Percentiles rank a stretch among this genome's conserved stretches.
These are phyloP conservation scores for Palythoa caribaeorum DNA, from an alignment of 92 coral and sea anemone species.

Conservation along the genomic window DNA sequence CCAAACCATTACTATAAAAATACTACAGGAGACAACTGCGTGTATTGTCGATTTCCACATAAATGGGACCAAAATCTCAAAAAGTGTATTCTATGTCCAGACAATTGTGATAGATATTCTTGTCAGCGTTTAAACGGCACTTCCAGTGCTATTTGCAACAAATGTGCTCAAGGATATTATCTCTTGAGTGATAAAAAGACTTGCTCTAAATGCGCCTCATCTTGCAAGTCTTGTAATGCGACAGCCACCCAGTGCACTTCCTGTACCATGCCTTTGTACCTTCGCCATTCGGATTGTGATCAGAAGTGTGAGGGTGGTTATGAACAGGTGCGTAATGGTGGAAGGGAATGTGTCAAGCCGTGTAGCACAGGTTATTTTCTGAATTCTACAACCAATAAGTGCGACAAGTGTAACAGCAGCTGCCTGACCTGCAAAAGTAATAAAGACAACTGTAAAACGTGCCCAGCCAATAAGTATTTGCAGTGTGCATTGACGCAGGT, in stretches of 20 bases:
- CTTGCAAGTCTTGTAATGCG: constrained; percentile 65
- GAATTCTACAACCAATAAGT: constrained; percentile 47
- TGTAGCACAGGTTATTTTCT: constrained; percentile 65
- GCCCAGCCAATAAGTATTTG: neutral
- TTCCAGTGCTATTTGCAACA: constrained; percentile 1
- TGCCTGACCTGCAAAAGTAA: constrained; percentile 71
- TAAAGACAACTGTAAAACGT: constrained; percentile 46
- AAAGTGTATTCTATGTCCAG: constrained; percentile 25
- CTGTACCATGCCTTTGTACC: constrained; percentile 47
- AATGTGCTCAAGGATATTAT: constrained; percentile 63
- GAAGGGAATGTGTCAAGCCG: constrained; percentile 57
- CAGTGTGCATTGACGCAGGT: constrained; percentile 12
- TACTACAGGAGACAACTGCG: constrained; percentile 60
- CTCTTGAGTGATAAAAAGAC: constrained; percentile 36
- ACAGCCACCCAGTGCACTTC: constrained; percentile 52
- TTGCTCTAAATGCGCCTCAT: constrained; percentile 64
- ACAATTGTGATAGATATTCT: neutral
- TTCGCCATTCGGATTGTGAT: constrained; percentile 1
- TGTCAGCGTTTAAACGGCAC: constrained; percentile 29
- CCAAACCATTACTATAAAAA: constrained; percentile 59
- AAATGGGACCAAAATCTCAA: neutral
- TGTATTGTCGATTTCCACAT: constrained; percentile 41
- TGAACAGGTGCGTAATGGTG: neutral
- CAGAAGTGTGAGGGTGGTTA: constrained; percentile 2
- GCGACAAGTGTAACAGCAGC: constrained; percentile 52